Evolutionary conservation across 1,140 invertebrate genomes (phyloP), one percentile per base, ranked within the genome.

Genomic region (Meteorus sp.): DNA sequence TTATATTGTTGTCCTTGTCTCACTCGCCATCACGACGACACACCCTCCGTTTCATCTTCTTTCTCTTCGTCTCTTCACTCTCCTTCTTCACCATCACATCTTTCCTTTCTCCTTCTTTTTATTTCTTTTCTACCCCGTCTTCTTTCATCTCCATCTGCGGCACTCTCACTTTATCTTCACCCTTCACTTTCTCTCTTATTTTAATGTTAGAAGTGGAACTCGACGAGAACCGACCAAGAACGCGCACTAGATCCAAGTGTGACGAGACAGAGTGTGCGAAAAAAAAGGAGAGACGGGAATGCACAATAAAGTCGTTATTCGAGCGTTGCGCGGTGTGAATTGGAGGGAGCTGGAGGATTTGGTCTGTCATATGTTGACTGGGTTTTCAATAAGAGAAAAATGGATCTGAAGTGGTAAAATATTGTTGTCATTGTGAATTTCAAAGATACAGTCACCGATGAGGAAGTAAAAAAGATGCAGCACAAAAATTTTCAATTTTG

Each of bases 1-100:
- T 80, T 80, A 80, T 78, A 77, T 78, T 56, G 57, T 63, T 50
- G 66, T 78, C 76, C 63, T 74, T 64, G 71, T 76, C 66, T 63
- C 56, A 52, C 68, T 52, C 52, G 50, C 61, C 58, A 50, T 56
- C 51, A 53, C 43, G 41, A 27, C 56, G 19, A 27, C 41, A 45
- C 55, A 29, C 52, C 23, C 29, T 29, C 45, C 60, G 23, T 37
- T 43, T 45, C 23, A 50, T 53, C 52, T 51, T 52, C 53, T 27
- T 52, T n/a, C 20, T 51, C 23, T 27, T 51, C 17, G 23, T 39
- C 43, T 53, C 47, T 35, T 35, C 15, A 43, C 45, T 22, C 33
- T n/a, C n/a, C n/a, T n/a, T n/a, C n/a, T n/a, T n/a, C n/a, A n/a
- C n/a, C n/a, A n/a, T n/a, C n/a, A n/a, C n/a, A n/a, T n/a, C n/a